Conservation (phyloP, 1,140 invertebrate species). For the Zaprionus gabonicus region DNA sequence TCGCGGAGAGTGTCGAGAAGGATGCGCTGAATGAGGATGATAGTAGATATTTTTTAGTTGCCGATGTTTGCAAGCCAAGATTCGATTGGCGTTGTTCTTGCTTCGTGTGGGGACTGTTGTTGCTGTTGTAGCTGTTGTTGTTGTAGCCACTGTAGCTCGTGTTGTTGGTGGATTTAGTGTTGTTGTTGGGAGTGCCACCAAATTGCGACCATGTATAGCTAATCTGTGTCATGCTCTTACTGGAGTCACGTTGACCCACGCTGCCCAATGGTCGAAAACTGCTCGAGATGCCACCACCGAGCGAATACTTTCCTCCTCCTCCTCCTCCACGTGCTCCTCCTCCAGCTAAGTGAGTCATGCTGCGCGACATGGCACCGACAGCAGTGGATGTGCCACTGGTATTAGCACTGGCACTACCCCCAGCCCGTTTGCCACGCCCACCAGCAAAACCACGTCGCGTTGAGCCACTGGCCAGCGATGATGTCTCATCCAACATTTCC, state of each 20-base stretch:
- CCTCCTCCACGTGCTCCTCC: slow-evolving; percentile 50
- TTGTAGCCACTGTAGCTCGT: slow-evolving; percentile 38
- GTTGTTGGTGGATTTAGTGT: slow-evolving; percentile 29
- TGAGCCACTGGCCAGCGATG: slow-evolving; percentile 65
- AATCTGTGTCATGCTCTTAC: slow-evolving; percentile 84
- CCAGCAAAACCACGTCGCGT: slow-evolving; percentile 25
- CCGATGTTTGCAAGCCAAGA: slow-evolving; percentile 82
- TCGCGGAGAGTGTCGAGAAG: slow-evolving; percentile 56
- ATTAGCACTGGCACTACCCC: slow-evolving; percentile 57
- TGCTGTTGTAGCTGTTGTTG: slow-evolving; percentile 24
- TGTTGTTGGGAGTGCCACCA: slow-evolving; percentile 48
- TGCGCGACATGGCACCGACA: slow-evolving; percentile 86
- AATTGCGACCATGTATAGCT: slow-evolving; percentile 68
- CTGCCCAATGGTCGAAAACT: slow-evolving; percentile 76
- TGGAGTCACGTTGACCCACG: slow-evolving; percentile 68
- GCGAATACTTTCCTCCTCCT: slow-evolving; percentile 73
- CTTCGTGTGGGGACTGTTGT: slow-evolving; percentile 46
- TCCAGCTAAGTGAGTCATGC: slow-evolving; percentile 88
- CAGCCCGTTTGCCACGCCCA: slow-evolving; percentile 39
- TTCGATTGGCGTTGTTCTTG: slow-evolving; percentile 77
- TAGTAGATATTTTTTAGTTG: slow-evolving; percentile 84
- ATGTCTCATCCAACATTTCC: slow-evolving; percentile 80
- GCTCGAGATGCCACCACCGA: slow-evolving; percentile 77
- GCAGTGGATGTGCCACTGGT: slow-evolving; percentile 72
- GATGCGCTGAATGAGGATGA: slow-evolving; percentile 70